Evolutionary conservation across 1,140 invertebrate species (phyloP).

Genomic region (Penaeus vannamei): DNA sequence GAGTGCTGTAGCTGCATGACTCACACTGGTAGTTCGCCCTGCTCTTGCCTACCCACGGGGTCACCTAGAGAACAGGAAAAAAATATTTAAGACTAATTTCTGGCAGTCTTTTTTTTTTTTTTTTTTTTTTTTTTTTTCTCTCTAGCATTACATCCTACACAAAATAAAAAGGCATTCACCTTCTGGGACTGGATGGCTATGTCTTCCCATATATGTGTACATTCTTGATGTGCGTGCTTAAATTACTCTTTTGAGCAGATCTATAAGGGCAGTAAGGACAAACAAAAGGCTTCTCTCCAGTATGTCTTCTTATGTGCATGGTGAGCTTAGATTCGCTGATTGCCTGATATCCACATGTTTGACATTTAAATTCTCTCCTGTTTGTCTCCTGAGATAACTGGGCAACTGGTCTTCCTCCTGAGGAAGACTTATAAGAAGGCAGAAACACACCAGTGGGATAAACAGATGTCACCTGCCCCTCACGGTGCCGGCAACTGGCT

Average conservation of each 20-base stretch:
- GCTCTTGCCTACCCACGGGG: conserved; percentile 60
- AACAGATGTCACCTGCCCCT: conserved; percentile 42
- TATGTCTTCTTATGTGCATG: conserved; percentile 56
- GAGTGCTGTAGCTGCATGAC: conserved; percentile 62
- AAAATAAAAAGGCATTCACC: neutral
- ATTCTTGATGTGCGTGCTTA: conserved; percentile 55
- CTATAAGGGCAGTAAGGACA: conserved; percentile 51
- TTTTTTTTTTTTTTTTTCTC: conserved; percentile 7
- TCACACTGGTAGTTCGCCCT: conserved; percentile 58
- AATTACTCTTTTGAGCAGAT: conserved; percentile 61
- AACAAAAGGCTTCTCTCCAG: conserved; percentile 53
- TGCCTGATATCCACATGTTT: conserved; percentile 58
- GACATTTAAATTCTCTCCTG: conserved; percentile 44
- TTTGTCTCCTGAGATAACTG: conserved; percentile 9
- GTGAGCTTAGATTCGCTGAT: conserved; percentile 56
- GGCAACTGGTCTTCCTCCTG: conserved; percentile 29
- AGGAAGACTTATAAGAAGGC: conserved; percentile 41
- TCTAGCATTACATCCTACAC: neutral
- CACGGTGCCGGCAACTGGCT: conserved; percentile 49
- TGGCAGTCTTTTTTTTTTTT: neutral
- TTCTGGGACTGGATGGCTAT: too few relatives aligned
- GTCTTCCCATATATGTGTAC: conserved; percentile 21
- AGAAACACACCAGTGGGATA: conserved; percentile 40
- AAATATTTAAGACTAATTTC: conserved; percentile 27
- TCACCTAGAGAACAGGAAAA: conserved; percentile 63